phyloP scores from a whole-genome alignment of 2,888 invertebrate species.

The Selenia dentaria region DNA sequence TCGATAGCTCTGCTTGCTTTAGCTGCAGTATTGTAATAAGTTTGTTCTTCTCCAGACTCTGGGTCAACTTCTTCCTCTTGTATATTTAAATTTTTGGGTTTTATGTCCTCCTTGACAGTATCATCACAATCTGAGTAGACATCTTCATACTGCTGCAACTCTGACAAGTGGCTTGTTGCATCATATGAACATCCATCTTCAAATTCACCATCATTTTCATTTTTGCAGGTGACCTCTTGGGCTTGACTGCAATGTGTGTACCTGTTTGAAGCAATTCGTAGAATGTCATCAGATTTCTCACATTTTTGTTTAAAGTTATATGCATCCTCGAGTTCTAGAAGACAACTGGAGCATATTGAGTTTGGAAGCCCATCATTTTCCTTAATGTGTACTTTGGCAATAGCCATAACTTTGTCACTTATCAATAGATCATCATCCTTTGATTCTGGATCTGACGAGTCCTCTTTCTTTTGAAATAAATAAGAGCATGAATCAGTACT shows the following conservation, averaged over 20 bases:
- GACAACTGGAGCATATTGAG: slow-evolving; percentile 61
- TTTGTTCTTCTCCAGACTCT: too few species aligned
- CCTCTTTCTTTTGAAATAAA: slow-evolving; percentile 3
- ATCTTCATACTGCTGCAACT: background rate
- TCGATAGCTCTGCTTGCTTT: background rate
- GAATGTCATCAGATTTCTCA: slow-evolving; percentile 52
- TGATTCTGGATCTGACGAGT: background rate
- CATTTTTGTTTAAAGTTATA: slow-evolving; percentile 66
- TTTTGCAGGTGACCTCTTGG: background rate
- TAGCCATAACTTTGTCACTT: slow-evolving; percentile 55
- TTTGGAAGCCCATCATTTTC: slow-evolving; percentile 61
- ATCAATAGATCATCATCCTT: slow-evolving; percentile 53
- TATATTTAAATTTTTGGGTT: too few species aligned
- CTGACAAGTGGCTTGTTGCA: background rate
- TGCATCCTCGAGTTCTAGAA: slow-evolving; percentile 58
- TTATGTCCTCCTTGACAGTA: background rate
- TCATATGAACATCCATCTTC: background rate
- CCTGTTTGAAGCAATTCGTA: slow-evolving; percentile 31
- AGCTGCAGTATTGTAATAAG: too few species aligned
- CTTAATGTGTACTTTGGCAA: slow-evolving; percentile 58
- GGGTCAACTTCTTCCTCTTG: too few species aligned
- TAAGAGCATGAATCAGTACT: background rate
- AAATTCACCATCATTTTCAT: background rate
- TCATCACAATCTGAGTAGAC: background rate
- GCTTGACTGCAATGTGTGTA: background rate